Evolutionary conservation across 2,888 invertebrate species (phyloP), one percentile per base, ranked within the genome.

Genomic region (Parasteatoda lunata): DNA sequence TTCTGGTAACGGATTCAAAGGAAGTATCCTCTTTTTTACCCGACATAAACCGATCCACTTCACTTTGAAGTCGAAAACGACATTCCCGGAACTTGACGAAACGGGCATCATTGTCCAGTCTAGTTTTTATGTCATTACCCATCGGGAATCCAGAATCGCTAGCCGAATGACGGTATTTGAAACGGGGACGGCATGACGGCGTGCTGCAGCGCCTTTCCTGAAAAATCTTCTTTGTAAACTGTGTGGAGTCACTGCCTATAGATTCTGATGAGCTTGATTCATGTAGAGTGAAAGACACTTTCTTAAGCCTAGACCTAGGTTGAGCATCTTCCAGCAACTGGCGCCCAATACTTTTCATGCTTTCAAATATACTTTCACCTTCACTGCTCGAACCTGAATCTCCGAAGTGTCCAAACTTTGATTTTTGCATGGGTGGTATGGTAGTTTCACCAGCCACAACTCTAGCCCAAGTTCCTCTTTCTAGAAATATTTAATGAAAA

Each of bases 191-290:
- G 45, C 65, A 45, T 8, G 86, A 72, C 0, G 89, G 89, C 9
- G 80, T 87, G 69, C 89, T 89, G n/a, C 84, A 78, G 7, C 89
- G 83, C 70, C 89, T 76, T 65, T 89, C 87, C 49, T 71, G 77
- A 66, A 84, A 89, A 9, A 82, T 76, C 15, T 77, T 86, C 15
- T 69, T 59, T 1, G 85, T 66, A 49, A 84, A 84, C 65, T 79
- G 72, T 30, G 83, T 45, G 11, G 81, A 77, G 48, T 88, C 88
- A 71, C 77, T 84, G 45, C 82, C 85, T 8, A 88, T 72, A 30
- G 88, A 88, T 75, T 88, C 88, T 7, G 88, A 88, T 11, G 88
- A 88, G 59, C 88, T 88, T 3, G 88, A 88, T 49, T 82, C 82
- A 65, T 88, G 88, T 2, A 88, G 59, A 9, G 88, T 82, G 68